phyloP scores from a whole-genome alignment of 2,888 invertebrate genomes.

The Clistopyga incitator region DNA sequence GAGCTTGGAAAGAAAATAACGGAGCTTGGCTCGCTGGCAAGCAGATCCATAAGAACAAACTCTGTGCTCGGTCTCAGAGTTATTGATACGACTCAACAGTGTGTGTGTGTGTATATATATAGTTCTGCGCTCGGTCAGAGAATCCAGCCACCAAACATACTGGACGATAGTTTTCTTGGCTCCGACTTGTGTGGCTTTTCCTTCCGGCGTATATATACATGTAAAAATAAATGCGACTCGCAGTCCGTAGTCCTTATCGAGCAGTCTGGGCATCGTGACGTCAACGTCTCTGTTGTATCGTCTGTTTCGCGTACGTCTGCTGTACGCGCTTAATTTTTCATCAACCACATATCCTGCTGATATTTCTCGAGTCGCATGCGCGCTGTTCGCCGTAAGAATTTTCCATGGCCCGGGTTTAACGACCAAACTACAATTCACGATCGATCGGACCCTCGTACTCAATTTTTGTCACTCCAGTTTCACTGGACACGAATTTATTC shows the following conservation, averaged over 20 bases:
- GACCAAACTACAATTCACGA: not conserved
- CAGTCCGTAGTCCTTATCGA: slow-evolving; percentile 57
- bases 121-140: not conserved
- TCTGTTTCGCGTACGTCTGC: slow-evolving; percentile 23
- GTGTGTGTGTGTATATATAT: not conserved
- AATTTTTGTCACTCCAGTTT: not conserved
- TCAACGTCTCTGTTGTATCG: slow-evolving; percentile 48
- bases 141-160: not conserved
- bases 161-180: slow-evolving; percentile 37
- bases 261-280: slow-evolving; percentile 54
- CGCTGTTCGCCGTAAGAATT: not conserved
- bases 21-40: not conserved
- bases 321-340: slow-evolving; percentile 26
- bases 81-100: not conserved
- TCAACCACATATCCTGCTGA: not conserved
- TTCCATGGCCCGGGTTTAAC: not conserved
- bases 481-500: not conserved
- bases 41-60: not conserved
- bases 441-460: not conserved
- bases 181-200: slow-evolving; percentile 32
- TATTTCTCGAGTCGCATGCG: slow-evolving; percentile 41
- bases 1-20: not conserved
- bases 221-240: slow-evolving; percentile 56
- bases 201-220: slow-evolving; percentile 35
- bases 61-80: not conserved